Evolutionary conservation across 2,113 vertebrate genomes (phyloP).

Genomic region (Leptosomus discolor): DNA sequence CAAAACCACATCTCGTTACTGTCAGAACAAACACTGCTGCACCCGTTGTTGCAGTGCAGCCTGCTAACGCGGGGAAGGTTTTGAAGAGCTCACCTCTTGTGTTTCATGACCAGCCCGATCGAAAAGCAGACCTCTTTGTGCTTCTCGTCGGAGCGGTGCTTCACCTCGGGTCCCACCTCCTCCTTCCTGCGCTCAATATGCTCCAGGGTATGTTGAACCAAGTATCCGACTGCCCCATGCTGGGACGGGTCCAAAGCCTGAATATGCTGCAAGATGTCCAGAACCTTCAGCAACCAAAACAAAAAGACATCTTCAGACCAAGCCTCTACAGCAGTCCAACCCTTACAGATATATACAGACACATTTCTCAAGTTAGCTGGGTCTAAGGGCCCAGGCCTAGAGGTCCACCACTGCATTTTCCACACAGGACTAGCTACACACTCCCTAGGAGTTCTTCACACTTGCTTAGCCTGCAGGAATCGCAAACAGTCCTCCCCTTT

Average conservation of each 20-base stretch:
- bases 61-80: background rate
- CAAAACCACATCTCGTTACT: background rate
- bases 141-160: slow-evolving; percentile 83
- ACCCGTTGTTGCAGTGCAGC: background rate
- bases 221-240: slow-evolving; percentile 92
- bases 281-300: slow-evolving; percentile 79
- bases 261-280: slow-evolving; percentile 97
- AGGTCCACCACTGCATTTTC: accelerated
- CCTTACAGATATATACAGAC: accelerated
- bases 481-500: background rate
- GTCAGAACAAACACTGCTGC: background rate
- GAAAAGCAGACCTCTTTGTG: slow-evolving; percentile 90
- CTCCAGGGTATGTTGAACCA: slow-evolving; percentile 94
- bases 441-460: background rate
- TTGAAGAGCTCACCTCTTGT: slow-evolving; percentile 84
- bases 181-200: slow-evolving; percentile 95
- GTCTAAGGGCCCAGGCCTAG: background rate
- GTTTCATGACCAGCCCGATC: slow-evolving; percentile 93
- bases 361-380: accelerated
- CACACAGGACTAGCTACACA: background rate
- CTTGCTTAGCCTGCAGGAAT: background rate
- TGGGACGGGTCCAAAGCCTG: slow-evolving; percentile 93
- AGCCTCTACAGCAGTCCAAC: background rate
- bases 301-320: background rate
- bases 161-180: slow-evolving; percentile 85